Percentiles rank a stretch among this genome's conserved stretches.
These are phyloP conservation scores for Petrocephalus sullivani DNA, from an alignment of 2,797 vertebrate species.

Conservation along the genomic window DNA sequence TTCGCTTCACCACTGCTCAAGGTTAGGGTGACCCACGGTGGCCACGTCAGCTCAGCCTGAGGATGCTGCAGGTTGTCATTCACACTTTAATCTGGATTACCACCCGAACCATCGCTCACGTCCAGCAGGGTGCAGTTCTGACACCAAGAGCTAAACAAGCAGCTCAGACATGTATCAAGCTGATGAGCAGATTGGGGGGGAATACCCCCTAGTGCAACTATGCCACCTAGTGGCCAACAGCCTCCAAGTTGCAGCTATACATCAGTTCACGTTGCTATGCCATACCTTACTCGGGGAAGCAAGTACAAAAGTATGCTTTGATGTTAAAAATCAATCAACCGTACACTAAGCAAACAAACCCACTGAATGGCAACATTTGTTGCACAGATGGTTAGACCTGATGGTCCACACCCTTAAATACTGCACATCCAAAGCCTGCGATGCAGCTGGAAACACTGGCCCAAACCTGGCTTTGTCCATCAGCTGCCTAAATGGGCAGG, in stretches of 20 bases:
- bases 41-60: background rate
- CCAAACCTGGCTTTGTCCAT: background rate
- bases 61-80: background rate
- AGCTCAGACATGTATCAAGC: background rate
- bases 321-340: background rate
- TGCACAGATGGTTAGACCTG: background rate
- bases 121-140: background rate
- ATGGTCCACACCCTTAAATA: background rate
- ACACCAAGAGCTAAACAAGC: background rate
- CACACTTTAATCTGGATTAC: background rate
- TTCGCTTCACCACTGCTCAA: background rate
- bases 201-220: background rate
- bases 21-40: background rate
- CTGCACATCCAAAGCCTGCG: background rate
- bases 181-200: background rate
- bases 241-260: background rate
- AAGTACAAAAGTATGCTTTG: background rate
- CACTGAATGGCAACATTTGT: background rate
- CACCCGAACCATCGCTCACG: background rate
- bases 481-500: background rate
- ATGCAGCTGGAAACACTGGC: background rate
- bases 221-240: background rate
- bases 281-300: background rate
- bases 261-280: background rate
- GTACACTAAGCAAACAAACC: background rate